Conservation (phyloP, 2,113 vertebrate genomes). For the Gasterosteus nipponicus region DNA sequence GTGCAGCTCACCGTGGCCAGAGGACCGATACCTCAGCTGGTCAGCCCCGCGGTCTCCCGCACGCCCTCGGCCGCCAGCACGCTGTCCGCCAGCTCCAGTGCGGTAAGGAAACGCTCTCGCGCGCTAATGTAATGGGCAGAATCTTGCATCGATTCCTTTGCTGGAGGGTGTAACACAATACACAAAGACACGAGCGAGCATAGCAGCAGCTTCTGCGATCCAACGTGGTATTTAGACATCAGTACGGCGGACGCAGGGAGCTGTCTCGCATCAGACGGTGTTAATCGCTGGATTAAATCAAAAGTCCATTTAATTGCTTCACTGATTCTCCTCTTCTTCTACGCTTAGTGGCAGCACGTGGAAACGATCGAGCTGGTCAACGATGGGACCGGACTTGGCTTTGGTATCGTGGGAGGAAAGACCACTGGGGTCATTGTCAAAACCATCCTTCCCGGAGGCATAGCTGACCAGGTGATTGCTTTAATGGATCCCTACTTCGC, state of each 20-base stretch:
- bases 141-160: background rate
- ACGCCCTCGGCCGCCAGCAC: conserved; percentile 95
- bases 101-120: conserved; percentile 72
- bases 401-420: conserved; percentile 95
- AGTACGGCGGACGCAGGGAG: background rate
- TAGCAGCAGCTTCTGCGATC: background rate
- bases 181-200: background rate
- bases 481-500: background rate
- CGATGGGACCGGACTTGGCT: conserved; percentile 93
- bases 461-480: conserved; percentile 89
- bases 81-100: conserved; percentile 91
- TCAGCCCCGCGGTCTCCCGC: conserved; percentile 89
- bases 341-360: conserved; percentile 89
- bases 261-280: background rate
- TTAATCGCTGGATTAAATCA: background rate
- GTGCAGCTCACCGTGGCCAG: conserved; percentile 90
- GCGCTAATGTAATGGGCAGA: background rate
- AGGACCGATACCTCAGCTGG: conserved; percentile 87
- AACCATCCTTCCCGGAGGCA: conserved; percentile 93
- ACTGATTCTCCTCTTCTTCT: background rate
- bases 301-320: background rate
- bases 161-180: background rate
- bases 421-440: conserved; percentile 94
- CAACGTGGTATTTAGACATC: background rate
- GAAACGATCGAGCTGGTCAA: conserved; percentile 94